phyloP scores from a whole-genome alignment of 2,888 invertebrate species.

The Chouioia cunea region DNA sequence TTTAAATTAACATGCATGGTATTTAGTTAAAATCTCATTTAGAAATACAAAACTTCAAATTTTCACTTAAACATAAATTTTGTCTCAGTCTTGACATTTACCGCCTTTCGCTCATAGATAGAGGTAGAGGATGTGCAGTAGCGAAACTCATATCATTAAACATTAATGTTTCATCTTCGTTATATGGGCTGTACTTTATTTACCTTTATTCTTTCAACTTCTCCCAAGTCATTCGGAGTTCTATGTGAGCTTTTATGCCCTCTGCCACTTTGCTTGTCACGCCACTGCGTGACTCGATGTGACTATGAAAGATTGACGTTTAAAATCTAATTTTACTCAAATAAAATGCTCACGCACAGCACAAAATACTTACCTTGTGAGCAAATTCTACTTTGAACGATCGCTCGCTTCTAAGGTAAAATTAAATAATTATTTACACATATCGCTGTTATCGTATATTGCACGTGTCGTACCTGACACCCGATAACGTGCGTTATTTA shows the following conservation, averaged over 20 bases:
- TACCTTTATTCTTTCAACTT: too few species aligned
- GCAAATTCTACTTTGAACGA: background rate
- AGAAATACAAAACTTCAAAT: too few species aligned
- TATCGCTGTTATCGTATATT: too few species aligned
- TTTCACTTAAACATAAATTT: too few species aligned
- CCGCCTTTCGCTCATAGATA: too few species aligned
- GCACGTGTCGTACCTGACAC: too few species aligned
- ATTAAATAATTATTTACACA: too few species aligned
- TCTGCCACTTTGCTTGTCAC: constrained; percentile 43
- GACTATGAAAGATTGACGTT: constrained; percentile 32
- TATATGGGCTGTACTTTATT: constrained; percentile 48
- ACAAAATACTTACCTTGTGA: constrained; percentile 21
- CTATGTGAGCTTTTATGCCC: background rate
- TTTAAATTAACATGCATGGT: too few species aligned
- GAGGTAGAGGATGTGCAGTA: background rate
- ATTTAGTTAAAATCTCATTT: too few species aligned
- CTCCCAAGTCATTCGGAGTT: too few species aligned
- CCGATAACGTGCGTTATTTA: too few species aligned
- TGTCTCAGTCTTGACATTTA: too few species aligned
- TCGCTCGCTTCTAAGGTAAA: background rate
- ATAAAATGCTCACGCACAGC: constrained; percentile 22
- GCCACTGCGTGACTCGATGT: constrained; percentile 37
- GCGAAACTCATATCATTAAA: constrained; percentile 53
- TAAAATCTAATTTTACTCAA: constrained; percentile 39
- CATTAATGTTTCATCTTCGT: constrained; percentile 58